These are phyloP conservation scores for Digitonthophagus gazella DNA, from an alignment of 2,888 invertebrate species.

Conservation along the genomic window DNA sequence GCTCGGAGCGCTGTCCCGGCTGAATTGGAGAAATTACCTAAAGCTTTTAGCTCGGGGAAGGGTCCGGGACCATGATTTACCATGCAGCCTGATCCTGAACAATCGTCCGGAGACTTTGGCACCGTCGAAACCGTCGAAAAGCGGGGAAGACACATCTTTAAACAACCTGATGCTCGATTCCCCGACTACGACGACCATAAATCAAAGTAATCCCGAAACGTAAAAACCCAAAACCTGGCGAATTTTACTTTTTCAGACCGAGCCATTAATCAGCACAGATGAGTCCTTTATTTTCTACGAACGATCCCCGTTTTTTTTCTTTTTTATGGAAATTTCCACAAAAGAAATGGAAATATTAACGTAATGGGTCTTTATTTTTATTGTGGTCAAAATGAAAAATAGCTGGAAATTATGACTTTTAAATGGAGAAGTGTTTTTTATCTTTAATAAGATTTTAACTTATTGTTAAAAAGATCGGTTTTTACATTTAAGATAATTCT, in stretches of 20 bases:
- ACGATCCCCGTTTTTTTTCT: background rate
- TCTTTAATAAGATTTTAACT: too few relatives aligned
- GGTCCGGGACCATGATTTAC: background rate
- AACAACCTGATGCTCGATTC: background rate
- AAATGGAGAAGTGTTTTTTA: too few relatives aligned
- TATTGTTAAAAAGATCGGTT: too few relatives aligned
- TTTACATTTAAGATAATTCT: too few relatives aligned
- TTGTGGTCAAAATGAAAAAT: background rate
- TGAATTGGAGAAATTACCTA: background rate
- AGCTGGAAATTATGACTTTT: too few relatives aligned
- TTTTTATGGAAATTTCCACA: background rate
- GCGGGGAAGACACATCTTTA: background rate
- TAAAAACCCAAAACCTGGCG: background rate
- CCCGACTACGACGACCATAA: background rate
- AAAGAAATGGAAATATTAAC: background rate
- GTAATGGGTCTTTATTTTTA: background rate
- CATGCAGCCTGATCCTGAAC: background rate
- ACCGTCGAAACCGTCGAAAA: background rate
- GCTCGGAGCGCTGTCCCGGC: background rate
- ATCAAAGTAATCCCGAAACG: background rate
- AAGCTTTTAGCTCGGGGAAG: background rate
- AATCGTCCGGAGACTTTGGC: background rate
- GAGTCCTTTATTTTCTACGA: background rate
- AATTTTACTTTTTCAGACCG: background rate
- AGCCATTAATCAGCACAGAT: background rate